A percentile compares a stretch with the other conserved stretches of the same genome.
These are phyloP conservation scores for Mellilla xanthometata DNA, from an alignment of 2,888 invertebrate genomes.

Conservation along the genomic window DNA sequence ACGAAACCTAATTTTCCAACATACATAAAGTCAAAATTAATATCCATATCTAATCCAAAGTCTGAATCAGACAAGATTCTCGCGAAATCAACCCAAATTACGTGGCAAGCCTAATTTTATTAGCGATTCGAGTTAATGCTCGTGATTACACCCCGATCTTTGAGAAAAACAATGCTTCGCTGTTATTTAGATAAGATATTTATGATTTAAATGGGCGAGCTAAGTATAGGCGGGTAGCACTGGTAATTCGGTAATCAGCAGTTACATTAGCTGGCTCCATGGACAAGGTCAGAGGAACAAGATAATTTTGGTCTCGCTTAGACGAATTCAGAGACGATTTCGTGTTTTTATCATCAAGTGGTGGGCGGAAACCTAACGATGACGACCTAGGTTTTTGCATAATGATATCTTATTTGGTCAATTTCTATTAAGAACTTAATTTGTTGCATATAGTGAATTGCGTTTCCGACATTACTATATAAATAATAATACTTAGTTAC, in stretches of 20 bases:
- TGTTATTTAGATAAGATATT: conserved; percentile 81
- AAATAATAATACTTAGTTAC: too few species aligned
- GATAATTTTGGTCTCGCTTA: conserved; percentile 52
- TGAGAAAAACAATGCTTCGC: conserved; percentile 57
- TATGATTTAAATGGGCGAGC: conserved; percentile 78
- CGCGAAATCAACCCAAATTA: conserved; percentile 75
- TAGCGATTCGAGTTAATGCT: conserved; percentile 72
- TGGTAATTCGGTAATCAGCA: conserved; percentile 80
- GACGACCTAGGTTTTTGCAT: too few species aligned
- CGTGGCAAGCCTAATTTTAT: conserved; percentile 73
- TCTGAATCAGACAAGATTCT: conserved; percentile 70
- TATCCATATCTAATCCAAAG: conserved; percentile 48
- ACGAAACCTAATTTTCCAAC: conserved; percentile 47
- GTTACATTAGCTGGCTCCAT: conserved; percentile 55
- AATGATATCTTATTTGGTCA: too few species aligned
- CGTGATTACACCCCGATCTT: conserved; percentile 66
- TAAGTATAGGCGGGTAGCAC: conserved; percentile 74
- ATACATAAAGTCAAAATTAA: conserved; percentile 30
- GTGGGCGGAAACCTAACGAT: conserved; percentile 9
- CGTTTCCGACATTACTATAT: too few species aligned
- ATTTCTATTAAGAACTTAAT: too few species aligned
- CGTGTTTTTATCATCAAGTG: conserved; percentile 9
- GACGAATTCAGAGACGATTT: conserved; percentile 26
- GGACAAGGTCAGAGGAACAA: conserved; percentile 72
- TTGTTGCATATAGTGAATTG: too few species aligned